Conservation (phyloP, 2,888 invertebrate genomes). For the Capitulum mitella region DNA sequence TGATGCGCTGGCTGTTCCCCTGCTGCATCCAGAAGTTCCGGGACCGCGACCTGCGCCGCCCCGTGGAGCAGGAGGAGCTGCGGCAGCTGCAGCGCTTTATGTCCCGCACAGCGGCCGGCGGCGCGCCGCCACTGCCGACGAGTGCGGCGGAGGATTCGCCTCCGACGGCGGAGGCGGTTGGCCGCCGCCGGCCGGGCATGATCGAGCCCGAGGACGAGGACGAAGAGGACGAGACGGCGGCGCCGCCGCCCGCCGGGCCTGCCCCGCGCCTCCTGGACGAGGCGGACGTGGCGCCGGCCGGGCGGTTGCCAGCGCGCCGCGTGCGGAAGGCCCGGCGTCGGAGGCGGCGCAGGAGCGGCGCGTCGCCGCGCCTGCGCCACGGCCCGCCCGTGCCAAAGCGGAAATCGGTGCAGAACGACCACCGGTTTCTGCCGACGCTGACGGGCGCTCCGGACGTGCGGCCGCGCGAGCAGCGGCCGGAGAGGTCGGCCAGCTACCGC, state of each 20-base stretch:
- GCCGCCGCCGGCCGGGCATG: not conserved
- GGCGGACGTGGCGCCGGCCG: not conserved
- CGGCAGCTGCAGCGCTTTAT: constrained; percentile 11
- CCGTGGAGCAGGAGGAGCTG: not conserved
- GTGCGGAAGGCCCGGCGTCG: not conserved
- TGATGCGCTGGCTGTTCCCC: not conserved
- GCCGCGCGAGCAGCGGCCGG: not conserved
- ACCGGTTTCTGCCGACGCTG: not conserved
- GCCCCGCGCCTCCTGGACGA: constrained; percentile 3
- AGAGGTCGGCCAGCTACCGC: not conserved
- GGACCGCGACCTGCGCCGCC: not conserved
- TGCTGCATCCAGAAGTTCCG: not conserved
- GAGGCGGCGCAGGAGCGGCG: not conserved
- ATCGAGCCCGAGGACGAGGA: not conserved
- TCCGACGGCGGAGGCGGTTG: too few species aligned
- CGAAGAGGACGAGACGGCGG: not conserved
- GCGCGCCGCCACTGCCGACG: not conserved
- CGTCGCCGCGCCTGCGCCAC: not conserved
- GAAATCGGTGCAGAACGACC: not conserved
- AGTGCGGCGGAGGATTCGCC: too few species aligned
- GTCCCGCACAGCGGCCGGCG: not conserved
- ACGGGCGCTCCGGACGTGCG: not conserved
- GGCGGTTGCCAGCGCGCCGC: not conserved
- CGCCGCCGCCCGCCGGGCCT: too few species aligned
- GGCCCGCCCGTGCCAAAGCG: not conserved